Evolutionary conservation across 2,113 vertebrate genomes (phyloP).

Genomic region (western clawed frog (Xenopus tropicalis)): DNA sequence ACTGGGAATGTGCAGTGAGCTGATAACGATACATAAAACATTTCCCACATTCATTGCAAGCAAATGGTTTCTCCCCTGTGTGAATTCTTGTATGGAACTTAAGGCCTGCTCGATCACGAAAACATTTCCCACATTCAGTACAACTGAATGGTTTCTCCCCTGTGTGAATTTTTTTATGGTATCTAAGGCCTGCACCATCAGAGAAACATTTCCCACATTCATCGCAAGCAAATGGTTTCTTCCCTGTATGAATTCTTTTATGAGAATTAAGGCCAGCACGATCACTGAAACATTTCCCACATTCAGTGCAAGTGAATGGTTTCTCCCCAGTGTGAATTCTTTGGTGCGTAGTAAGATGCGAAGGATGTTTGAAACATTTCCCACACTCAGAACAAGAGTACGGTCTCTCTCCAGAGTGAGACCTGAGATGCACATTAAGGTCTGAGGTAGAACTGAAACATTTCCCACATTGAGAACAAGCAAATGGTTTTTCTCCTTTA

Average conservation of each 20-base stretch:
- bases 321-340: not conserved
- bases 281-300: not conserved
- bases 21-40: slow-evolving; percentile 22
- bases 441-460: not conserved
- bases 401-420: not conserved
- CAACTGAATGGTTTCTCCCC: slow-evolving; percentile 74
- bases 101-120: slow-evolving; percentile 73
- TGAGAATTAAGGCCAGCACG: not conserved
- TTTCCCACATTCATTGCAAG: slow-evolving; percentile 66
- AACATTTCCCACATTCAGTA: slow-evolving; percentile 66
- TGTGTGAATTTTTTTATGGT: too few relatives aligned
- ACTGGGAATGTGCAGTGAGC: too few relatives aligned
- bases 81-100: slow-evolving; percentile 74
- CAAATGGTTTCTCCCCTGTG: slow-evolving; percentile 75
- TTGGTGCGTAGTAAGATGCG: not conserved
- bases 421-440: not conserved
- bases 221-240: slow-evolving; percentile 69
- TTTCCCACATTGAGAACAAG: not conserved
- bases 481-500: not conserved
- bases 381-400: slow-evolving; percentile 1
- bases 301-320: not conserved
- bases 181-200: slow-evolving; percentile 65
- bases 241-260: slow-evolving; percentile 46
- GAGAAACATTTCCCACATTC: slow-evolving; percentile 73
- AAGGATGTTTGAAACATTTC: not conserved